phyloP scores from a whole-genome alignment of 2,797 vertebrate species.

The Anas bernieri region DNA sequence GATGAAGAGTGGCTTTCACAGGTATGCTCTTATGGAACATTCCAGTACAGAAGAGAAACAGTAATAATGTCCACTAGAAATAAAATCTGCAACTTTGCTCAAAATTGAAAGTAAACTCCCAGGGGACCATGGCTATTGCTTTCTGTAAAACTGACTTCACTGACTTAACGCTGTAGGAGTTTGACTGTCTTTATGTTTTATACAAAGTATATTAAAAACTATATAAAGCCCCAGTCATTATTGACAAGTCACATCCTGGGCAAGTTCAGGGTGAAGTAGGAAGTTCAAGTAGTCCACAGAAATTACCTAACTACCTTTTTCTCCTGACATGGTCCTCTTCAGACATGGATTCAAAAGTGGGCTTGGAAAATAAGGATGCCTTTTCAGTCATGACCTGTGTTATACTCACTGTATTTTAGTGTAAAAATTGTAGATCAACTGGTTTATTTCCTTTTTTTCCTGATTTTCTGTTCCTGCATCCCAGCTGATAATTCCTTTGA shows the following conservation, averaged over 20 bases:
- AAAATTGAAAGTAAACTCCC: not conserved
- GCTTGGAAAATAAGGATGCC: not conserved
- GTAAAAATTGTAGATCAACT: not conserved
- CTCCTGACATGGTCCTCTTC: not conserved
- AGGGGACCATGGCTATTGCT: not conserved
- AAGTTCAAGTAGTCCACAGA: not conserved
- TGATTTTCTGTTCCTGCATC: not conserved
- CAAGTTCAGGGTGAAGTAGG: not conserved
- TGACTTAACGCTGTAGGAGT: fast-evolving
- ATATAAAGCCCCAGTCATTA: not conserved
- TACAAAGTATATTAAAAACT: not conserved
- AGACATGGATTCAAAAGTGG: not conserved
- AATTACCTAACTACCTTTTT: not conserved
- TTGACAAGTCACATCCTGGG: not conserved
- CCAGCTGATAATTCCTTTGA: not conserved
- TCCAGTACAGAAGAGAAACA: not conserved
- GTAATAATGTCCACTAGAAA: fast-evolving
- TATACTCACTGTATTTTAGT: not conserved
- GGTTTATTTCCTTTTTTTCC: not conserved
- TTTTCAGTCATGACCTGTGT: not conserved
- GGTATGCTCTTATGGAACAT: constrained; percentile 71
- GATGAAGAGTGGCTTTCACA: constrained; percentile 99
- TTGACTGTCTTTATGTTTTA: not conserved
- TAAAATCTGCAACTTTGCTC: not conserved
- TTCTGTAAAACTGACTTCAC: too few relatives aligned